These are phyloP conservation scores for Callospermophilus lateralis DNA, from an alignment of 2,113 vertebrate genomes.

Conservation along the genomic window DNA sequence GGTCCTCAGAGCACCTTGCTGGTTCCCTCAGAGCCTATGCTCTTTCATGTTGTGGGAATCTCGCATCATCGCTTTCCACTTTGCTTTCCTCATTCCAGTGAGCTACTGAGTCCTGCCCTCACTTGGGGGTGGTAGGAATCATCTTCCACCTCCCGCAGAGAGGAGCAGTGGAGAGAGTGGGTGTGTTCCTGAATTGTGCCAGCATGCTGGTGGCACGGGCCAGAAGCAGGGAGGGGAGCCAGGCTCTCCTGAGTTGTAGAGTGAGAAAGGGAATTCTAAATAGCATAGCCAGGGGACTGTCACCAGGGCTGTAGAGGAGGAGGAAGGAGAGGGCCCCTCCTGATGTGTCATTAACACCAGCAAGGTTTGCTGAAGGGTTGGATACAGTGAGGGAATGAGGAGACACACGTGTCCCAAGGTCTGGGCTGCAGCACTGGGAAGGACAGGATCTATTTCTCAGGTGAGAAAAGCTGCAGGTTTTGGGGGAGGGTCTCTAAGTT, in stretches of 20 bases:
- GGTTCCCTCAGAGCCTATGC: too few relatives aligned
- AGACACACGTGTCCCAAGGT: accelerated
- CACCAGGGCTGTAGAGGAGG: background rate
- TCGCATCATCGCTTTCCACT: accelerated
- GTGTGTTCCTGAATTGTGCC: accelerated
- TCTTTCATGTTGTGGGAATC: too few relatives aligned
- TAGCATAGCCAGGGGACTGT: background rate
- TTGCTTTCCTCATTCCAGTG: accelerated
- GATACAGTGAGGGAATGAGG: accelerated
- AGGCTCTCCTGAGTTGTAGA: accelerated
- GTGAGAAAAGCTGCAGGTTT: background rate
- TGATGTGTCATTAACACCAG: accelerated
- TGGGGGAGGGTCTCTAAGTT: too few relatives aligned
- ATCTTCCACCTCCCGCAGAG: background rate
- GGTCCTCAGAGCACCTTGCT: accelerated
- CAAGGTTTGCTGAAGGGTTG: accelerated
- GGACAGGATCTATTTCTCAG: background rate
- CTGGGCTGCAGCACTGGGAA: background rate
- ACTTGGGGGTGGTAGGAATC: accelerated
- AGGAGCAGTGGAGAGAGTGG: background rate
- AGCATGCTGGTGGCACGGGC: background rate
- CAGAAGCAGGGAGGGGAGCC: background rate
- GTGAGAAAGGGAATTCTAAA: too few relatives aligned
- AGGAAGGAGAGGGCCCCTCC: accelerated
- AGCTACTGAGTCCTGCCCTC: background rate